Percentiles rank a stretch among this genome's conserved stretches.
Conservation (phyloP, 2,888 invertebrate species). For the Watsonalla binaria region DNA sequence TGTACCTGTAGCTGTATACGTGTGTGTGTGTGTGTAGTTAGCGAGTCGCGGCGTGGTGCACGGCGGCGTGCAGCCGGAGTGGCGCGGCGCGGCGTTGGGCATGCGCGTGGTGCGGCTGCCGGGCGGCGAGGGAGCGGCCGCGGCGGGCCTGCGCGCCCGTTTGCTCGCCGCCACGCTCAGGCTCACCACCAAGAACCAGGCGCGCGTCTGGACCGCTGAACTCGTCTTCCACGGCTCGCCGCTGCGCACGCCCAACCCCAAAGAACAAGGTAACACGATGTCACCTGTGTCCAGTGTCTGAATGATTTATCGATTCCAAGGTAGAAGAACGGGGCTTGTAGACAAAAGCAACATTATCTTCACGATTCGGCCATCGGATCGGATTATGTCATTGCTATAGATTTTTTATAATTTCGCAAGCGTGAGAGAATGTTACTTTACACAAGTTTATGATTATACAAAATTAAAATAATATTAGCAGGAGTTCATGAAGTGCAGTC, state of each 20-base stretch:
- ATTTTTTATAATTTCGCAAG: too few species aligned
- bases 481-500: too few species aligned
- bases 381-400: too few species aligned
- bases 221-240: slow-evolving; percentile 92
- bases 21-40: slow-evolving; percentile 64
- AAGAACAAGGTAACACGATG: slow-evolving; percentile 83
- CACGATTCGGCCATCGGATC: too few species aligned
- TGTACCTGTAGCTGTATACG: background rate
- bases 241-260: slow-evolving; percentile 86
- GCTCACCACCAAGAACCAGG: slow-evolving; percentile 87
- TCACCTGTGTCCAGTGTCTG: too few species aligned
- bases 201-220: slow-evolving; percentile 93
- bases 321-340: too few species aligned
- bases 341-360: too few species aligned
- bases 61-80: slow-evolving; percentile 95
- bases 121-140: slow-evolving; percentile 80
- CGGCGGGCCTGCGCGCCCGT: slow-evolving; percentile 85
- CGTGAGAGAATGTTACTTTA: too few species aligned
- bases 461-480: too few species aligned
- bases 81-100: slow-evolving; percentile 91
- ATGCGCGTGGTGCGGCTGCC: slow-evolving; percentile 89
- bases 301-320: too few species aligned
- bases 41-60: slow-evolving; percentile 91
- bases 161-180: slow-evolving; percentile 91
- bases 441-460: too few species aligned